phyloP scores from a whole-genome alignment of 2,797 vertebrate genomes.

The Ctenopoma kingsleyae region DNA sequence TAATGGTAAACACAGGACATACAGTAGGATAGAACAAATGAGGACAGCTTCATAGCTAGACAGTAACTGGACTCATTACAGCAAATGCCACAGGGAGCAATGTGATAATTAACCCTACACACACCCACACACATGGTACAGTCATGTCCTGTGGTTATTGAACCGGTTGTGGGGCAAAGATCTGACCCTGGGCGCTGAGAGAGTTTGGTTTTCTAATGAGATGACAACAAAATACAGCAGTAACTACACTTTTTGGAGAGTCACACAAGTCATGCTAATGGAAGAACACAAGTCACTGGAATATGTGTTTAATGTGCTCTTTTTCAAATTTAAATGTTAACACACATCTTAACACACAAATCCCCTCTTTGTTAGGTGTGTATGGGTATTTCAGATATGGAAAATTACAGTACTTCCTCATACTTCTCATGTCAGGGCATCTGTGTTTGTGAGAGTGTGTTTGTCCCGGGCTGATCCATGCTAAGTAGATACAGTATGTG shows the following conservation, averaged over 20 bases:
- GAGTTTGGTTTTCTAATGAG: constrained; percentile 40
- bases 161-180: constrained; percentile 28
- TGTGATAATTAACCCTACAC: constrained; percentile 59
- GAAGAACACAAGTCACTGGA: not conserved
- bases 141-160: constrained; percentile 44
- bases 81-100: constrained; percentile 21
- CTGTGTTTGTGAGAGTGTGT: constrained; percentile 4
- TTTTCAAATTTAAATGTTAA: constrained; percentile 5
- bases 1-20: too few relatives aligned
- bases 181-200: constrained; percentile 36
- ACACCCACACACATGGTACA: not conserved
- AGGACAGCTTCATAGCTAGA: constrained; percentile 38
- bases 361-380: constrained; percentile 12
- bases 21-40: constrained; percentile 6
- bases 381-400: constrained; percentile 29
- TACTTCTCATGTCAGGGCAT: constrained; percentile 35
- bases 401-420: constrained; percentile 47
- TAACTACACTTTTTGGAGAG: not conserved
- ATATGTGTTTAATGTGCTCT: constrained; percentile 4
- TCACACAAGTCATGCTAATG: constrained; percentile 1
- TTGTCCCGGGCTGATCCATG: constrained; percentile 40
- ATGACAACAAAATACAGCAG: constrained; percentile 17
- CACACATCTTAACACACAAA: constrained; percentile 15
- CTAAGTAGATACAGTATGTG: constrained; percentile 56
- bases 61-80: constrained; percentile 31